Evolutionary conservation across 2,113 vertebrate genomes (phyloP), one percentile per base, ranked within the genome.

Genomic region (Sialia sialis): DNA sequence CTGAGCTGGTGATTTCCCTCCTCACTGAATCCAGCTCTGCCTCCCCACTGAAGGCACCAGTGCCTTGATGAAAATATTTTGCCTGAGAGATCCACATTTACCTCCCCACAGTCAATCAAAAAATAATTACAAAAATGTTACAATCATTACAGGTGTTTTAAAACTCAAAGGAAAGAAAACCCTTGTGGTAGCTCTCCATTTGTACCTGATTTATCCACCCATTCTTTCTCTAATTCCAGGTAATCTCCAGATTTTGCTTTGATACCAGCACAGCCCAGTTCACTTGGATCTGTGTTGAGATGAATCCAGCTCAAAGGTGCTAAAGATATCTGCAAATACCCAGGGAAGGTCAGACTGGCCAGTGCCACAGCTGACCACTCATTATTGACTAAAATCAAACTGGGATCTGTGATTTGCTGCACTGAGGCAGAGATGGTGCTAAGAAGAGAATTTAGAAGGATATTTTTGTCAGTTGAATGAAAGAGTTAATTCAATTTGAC

Each of bases 181-280:
- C 15, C 11, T 18, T 58, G 5, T 3, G 26, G 4, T 4, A 58
- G 9, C 2, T 21, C 13, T 34, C 29, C 1, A 1, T 16, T 16
- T 77, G 41, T 21, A 69, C 3, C 3, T n/a, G 20, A 44, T 25
- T 54, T 34, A 56, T 39, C 3, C 2, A 27, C 27, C 15, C 43
- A 7, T 4, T 46, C 32, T 32, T 44, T 15, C n/a, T 39, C 8
- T 13, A 41, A 43, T 2, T 32, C 2, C 41, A 51, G 8, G 15
- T 30, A 5, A 49, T 12, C 15, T 58, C 36, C 38, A 39, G 21
- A 9, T 11, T 70, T 44, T 29, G 19, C 22, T 78, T 36, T 0
- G 0, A 39, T 18, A 39, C 22, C 38, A 76, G 4, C 25, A 27
- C 1, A 62, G 12, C 25, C 19, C 67, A 48, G 30, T 15, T 32